A percentile compares a stretch with the other conserved stretches of the same genome.
Conservation (phyloP, 2,888 invertebrate genomes). For the Cistogaster globosa region DNA sequence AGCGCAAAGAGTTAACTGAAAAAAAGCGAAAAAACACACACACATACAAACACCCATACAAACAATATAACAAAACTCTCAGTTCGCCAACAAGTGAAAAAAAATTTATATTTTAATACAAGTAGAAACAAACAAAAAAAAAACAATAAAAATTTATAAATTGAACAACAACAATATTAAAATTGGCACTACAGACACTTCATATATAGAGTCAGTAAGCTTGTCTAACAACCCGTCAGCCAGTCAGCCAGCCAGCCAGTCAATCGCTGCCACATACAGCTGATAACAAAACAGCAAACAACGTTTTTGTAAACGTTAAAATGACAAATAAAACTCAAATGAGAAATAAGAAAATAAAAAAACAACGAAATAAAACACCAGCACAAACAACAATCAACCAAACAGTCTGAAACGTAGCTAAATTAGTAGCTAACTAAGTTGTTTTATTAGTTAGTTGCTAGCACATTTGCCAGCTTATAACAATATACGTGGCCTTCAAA, state of each 20-base stretch:
- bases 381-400: constrained; percentile 10
- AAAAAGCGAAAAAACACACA: constrained; percentile 16
- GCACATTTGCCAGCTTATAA: neutral
- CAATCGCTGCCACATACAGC: constrained; percentile 38
- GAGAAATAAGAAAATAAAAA: too few species aligned
- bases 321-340: constrained; percentile 38
- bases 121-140: constrained; percentile 30
- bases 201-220: constrained; percentile 17
- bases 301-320: constrained; percentile 31
- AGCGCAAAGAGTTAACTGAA: constrained; percentile 67
- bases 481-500: neutral
- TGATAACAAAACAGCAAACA: constrained; percentile 52
- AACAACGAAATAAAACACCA: constrained; percentile 12
- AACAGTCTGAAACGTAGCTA: neutral
- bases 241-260: neutral
- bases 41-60: constrained; percentile 15
- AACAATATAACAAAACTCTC: constrained; percentile 50
- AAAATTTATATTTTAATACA: constrained; percentile 27
- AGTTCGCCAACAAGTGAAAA: constrained; percentile 36
- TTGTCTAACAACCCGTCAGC: constrained; percentile 1
- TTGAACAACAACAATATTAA: constrained; percentile 38
- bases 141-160: constrained; percentile 39
- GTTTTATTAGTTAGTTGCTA: constrained; percentile 14
- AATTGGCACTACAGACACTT: constrained; percentile 64
- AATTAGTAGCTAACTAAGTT: constrained; percentile 29